phyloP scores from a whole-genome alignment of 30 jellyfish, hydroid and myxozoan genomes.

The Chrysaora quinquecirrha region DNA sequence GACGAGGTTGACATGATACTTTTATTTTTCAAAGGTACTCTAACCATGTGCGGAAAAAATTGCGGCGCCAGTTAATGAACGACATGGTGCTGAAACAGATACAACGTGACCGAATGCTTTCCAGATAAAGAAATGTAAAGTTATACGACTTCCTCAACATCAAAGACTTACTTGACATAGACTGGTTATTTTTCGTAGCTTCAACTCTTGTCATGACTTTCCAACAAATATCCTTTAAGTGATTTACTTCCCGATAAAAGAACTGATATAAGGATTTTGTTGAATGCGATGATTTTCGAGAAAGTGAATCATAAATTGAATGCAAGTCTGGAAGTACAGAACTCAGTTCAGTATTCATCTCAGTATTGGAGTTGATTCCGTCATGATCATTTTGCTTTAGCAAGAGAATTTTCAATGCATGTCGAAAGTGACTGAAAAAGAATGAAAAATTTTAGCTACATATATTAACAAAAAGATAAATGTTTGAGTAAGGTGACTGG shows the following conservation, averaged over 20 bases:
- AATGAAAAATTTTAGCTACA: too few species aligned
- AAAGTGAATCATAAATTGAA: slow-evolving; percentile 23
- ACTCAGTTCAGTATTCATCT: not conserved
- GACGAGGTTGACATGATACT: too few species aligned
- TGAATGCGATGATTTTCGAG: slow-evolving; percentile 28
- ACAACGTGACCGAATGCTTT: too few species aligned
- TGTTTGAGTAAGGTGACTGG: too few species aligned
- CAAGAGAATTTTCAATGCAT: not conserved
- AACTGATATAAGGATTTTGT: slow-evolving; percentile 41
- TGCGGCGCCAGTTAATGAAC: too few species aligned
- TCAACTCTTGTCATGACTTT: not conserved
- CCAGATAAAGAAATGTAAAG: too few species aligned
- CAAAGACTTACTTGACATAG: too few species aligned
- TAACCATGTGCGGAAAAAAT: too few species aligned
- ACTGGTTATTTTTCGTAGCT: not conserved
- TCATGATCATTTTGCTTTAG: not conserved
- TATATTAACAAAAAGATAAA: too few species aligned
- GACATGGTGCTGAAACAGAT: too few species aligned
- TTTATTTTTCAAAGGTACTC: too few species aligned
- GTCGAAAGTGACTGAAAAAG: not conserved
- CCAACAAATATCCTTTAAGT: slow-evolving; percentile 8
- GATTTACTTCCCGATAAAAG: slow-evolving; percentile 50
- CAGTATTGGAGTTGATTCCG: not conserved
- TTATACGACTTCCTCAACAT: too few species aligned
- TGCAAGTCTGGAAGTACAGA: not conserved